Evolutionary conservation across 2,113 vertebrate genomes (phyloP).

Genomic region (Datnioides undecimradiatus): DNA sequence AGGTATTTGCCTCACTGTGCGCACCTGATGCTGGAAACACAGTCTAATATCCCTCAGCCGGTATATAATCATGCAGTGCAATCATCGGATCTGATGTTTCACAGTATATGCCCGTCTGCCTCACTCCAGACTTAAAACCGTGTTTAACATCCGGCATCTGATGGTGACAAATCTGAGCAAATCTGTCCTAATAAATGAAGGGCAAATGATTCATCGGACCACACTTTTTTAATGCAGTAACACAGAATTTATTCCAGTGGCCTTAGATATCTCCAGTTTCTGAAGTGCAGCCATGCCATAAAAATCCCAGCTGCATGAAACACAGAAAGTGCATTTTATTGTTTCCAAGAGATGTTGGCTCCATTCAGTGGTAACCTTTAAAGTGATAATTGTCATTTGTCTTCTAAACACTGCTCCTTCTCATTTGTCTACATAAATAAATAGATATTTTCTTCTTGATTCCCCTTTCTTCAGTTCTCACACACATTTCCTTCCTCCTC

Average conservation of each 20-base stretch:
- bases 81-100: constrained; percentile 41
- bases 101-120: neutral
- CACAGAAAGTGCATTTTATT: constrained; percentile 4
- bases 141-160: constrained; percentile 39
- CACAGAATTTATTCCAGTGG: neutral
- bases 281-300: neutral
- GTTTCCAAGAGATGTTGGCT: constrained; percentile 4
- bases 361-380: constrained; percentile 28
- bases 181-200: constrained; percentile 13
- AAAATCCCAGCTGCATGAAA: constrained; percentile 1
- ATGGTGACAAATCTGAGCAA: constrained; percentile 6
- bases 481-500: neutral
- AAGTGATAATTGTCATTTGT: constrained; percentile 15
- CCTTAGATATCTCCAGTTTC: neutral
- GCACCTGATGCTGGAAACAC: constrained; percentile 49
- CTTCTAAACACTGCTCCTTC: neutral
- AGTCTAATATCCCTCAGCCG: constrained; percentile 30
- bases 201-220: neutral
- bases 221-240: neutral
- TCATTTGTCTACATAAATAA: neutral
- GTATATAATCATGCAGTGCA: constrained; percentile 38
- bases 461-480: neutral
- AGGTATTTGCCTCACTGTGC: constrained; percentile 9
- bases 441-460: neutral
- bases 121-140: neutral